Evolutionary conservation across 1,140 invertebrate genomes (phyloP), one percentile per base, ranked within the genome.

Genomic region (Heliothis virescens): DNA sequence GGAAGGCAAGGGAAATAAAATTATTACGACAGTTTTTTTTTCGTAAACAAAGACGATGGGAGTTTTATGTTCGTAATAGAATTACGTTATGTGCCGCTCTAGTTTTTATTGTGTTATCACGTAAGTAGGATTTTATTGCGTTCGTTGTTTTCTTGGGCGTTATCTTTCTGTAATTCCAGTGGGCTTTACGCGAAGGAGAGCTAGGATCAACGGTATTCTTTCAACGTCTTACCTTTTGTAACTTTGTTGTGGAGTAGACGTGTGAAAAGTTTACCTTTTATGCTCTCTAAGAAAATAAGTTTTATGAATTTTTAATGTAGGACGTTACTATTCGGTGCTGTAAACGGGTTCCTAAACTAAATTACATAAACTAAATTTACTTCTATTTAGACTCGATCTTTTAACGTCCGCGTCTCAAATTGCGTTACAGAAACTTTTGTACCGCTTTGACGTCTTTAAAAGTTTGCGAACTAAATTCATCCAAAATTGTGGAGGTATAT

Each of bases 31-130:
- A 57, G 63, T 41, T 67, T 69, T 67, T 78, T 57, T 41, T 41
- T 41, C 34, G 75, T 78, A 57, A 57, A 63, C 74, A 76, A 76
- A 13, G 47, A 21, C 65, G 74, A 65, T 65, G 74, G 59, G 60
- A 76, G n/a, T 65, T 76, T 53, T 63, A 76, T 76, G 74, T 76
- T 65, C 9, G 48, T 76, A 76, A 63, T 63, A 63, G 74, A 76
- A 76, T 76, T 53, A 52, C 26, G 59, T 76, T 75, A 75, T 75
- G 59, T 75, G 59, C 47, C 52, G 16, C 59, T 47, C 59, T 76
- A 76, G 59, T 76, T 76, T 69, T 76, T 76, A 76, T 63, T 74
- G 41, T 16, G 59, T 76, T 76, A 76, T 76, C 73, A 76, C 57
- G 59, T 76, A 63, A 63, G 59, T 76, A 76, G 47, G 48, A 52